A percentile compares a stretch with the other conserved stretches of the same genome.
Evolutionary conservation across 2,888 invertebrate species (phyloP).

Genomic region (Arenicola marina): DNA sequence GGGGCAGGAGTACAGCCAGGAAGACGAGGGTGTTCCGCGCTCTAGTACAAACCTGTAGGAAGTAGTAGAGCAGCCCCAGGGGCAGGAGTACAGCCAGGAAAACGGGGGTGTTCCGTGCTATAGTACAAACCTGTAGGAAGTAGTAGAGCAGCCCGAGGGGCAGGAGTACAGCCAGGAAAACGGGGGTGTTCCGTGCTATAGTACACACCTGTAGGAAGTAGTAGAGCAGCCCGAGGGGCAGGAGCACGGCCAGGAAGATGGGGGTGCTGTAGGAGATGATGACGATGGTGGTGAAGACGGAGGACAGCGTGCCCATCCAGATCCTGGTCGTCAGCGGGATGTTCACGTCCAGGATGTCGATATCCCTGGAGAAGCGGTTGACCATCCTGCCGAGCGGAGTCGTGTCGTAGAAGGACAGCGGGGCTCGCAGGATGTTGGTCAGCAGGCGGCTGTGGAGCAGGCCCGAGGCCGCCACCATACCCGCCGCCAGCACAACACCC

Average conservation of each 20-base stretch:
- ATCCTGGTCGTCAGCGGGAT: conserved; percentile 35
- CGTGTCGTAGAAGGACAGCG: conserved; percentile 51
- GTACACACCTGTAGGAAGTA: conserved; percentile 50
- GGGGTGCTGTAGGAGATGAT: conserved; percentile 50
- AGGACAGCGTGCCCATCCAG: conserved; percentile 38
- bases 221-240: conserved; percentile 52
- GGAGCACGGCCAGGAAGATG: conserved; percentile 39
- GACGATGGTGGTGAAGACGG: conserved; percentile 41
- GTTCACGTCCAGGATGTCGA: conserved; percentile 44
- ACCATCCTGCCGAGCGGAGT: conserved; percentile 50
- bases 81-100: no score
- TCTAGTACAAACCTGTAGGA: no score
- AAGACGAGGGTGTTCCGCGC: no score
- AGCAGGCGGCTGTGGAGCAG: conserved; percentile 26
- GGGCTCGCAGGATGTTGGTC: conserved; percentile 42
- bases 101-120: no score
- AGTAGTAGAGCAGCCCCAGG: no score
- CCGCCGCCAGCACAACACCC: conserved; percentile 22
- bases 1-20: no score
- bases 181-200: no score
- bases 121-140: conserved; percentile 50
- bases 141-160: conserved; percentile 51
- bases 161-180: conserved; percentile 43
- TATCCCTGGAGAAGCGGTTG: conserved; percentile 48
- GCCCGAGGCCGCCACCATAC: conserved; percentile 21